Conservation (phyloP, 2,888 invertebrate species). For the Neria commutata region DNA sequence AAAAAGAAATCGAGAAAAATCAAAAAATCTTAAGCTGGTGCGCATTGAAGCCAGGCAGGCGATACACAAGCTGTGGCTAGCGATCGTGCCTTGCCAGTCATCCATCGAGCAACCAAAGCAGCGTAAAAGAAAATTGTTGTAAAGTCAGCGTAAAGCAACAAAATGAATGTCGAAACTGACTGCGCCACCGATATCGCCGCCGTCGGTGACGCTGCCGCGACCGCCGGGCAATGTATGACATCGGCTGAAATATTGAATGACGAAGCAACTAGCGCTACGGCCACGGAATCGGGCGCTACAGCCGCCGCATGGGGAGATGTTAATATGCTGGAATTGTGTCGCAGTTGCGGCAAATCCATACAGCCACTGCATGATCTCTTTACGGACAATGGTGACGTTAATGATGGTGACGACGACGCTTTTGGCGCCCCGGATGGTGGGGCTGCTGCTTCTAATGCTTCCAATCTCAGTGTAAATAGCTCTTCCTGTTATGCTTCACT, state of each 20-base stretch:
- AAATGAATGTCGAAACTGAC: background rate
- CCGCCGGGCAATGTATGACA: background rate
- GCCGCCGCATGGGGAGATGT: background rate
- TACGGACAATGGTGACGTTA: conserved; percentile 1
- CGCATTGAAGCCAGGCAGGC: no score
- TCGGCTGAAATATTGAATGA: background rate
- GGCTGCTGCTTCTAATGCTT: background rate
- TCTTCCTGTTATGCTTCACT: no score
- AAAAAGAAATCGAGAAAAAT: no score
- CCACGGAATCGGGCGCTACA: background rate
- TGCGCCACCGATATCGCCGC: background rate
- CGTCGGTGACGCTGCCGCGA: background rate
- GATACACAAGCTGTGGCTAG: no score
- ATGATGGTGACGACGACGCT: background rate
- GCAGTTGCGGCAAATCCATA: conserved; percentile 39
- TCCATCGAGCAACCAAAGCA: background rate
- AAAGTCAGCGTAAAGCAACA: no score
- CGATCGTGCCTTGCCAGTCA: no score
- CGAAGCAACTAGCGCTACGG: background rate
- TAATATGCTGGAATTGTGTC: conserved; percentile 34
- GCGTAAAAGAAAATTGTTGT: background rate
- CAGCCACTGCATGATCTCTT: conserved; percentile 38
- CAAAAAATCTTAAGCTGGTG: no score
- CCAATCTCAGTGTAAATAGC: background rate
- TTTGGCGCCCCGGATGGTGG: background rate